Percentiles rank a stretch among this genome's conserved stretches.
Evolutionary conservation across 2,797 vertebrate species (phyloP).

Genomic region (Bradypodion pumilum): DNA sequence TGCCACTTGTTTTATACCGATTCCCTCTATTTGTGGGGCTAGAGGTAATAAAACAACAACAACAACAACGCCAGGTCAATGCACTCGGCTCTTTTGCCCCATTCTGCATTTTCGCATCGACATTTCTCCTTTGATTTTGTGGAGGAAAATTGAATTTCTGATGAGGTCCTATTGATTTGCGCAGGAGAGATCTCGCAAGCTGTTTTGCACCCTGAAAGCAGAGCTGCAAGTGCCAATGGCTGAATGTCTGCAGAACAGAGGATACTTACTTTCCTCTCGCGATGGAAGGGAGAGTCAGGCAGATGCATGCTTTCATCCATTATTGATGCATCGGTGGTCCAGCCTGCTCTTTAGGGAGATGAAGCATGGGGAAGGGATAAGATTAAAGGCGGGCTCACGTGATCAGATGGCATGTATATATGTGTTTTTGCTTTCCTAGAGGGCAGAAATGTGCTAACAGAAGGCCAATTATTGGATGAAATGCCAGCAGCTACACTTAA

Average conservation of each 20-base stretch:
- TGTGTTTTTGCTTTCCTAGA: conserved; percentile 2
- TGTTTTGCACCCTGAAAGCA: too few relatives aligned
- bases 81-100: background rate
- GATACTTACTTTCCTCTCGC: background rate
- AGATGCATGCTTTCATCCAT: conserved; percentile 17
- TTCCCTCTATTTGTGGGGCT: background rate
- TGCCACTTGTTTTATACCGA: too few relatives aligned
- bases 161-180: background rate
- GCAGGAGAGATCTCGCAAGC: background rate
- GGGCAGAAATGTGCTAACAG: background rate
- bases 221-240: background rate
- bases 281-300: background rate
- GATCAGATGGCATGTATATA: background rate
- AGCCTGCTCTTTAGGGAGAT: background rate
- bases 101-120: background rate
- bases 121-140: background rate
- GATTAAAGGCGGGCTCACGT: background rate
- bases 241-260: background rate
- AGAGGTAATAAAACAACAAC: background rate
- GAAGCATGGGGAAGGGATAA: background rate
- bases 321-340: conserved; percentile 27
- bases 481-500: conserved; percentile 29
- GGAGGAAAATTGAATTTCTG: background rate
- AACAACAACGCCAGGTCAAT: background rate
- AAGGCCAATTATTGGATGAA: conserved; percentile 17